Conservation (phyloP, 2,797 vertebrate genomes). For the Helostoma temminkii region DNA sequence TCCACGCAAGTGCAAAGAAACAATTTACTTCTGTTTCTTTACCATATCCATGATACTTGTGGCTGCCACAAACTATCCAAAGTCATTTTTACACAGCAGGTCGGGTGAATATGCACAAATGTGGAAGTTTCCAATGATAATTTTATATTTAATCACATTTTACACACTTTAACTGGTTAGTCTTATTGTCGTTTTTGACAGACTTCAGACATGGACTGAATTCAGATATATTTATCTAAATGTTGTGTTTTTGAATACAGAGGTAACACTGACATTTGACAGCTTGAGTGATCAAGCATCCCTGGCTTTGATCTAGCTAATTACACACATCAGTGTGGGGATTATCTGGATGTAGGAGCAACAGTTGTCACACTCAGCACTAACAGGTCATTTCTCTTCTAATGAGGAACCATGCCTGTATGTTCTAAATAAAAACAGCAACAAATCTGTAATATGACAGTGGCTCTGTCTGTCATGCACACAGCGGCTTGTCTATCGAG, state of each 20-base stretch:
- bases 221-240: not conserved
- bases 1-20: too few relatives aligned
- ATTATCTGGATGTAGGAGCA: conserved; percentile 25
- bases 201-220: not conserved
- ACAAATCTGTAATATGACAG: conserved; percentile 69
- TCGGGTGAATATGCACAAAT: not conserved
- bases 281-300: not conserved
- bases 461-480: conserved; percentile 73
- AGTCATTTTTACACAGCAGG: not conserved
- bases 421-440: conserved; percentile 45
- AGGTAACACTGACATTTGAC: not conserved
- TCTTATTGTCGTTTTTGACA: too few relatives aligned
- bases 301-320: conserved; percentile 7
- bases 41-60: too few relatives aligned
- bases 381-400: conserved; percentile 50
- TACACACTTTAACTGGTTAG: too few relatives aligned
- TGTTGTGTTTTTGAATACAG: not conserved
- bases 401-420: conserved; percentile 38
- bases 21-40: too few relatives aligned
- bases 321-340: conserved; percentile 1
- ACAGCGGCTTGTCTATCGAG: conserved; percentile 60
- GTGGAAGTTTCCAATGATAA: not conserved
- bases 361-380: not conserved
- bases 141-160: too few relatives aligned
- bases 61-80: too few relatives aligned